phyloP scores from a whole-genome alignment of 1,140 invertebrate species.

The Cherax quadricarinatus region DNA sequence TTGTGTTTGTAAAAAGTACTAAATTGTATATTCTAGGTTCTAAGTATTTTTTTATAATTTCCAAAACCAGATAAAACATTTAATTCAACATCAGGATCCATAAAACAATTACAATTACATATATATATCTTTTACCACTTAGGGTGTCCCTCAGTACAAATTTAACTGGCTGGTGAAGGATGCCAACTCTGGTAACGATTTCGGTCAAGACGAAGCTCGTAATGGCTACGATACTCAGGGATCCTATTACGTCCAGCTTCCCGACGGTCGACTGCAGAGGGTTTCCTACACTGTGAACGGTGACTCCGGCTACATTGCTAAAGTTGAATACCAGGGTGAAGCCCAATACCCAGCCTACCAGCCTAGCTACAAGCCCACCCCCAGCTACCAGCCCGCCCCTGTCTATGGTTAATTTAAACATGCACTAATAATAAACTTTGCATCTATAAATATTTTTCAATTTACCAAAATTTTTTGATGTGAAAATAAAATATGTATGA shows the following conservation, averaged over 20 bases:
- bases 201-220: background rate
- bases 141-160: background rate
- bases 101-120: background rate
- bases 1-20: too few species aligned
- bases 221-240: constrained; percentile 7
- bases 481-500: too few species aligned
- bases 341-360: constrained; percentile 30
- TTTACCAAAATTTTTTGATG: too few species aligned
- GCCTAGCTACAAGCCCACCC: background rate
- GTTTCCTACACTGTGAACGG: constrained; percentile 29
- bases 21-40: background rate
- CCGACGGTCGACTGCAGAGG: constrained; percentile 4
- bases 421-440: too few species aligned
- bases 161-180: background rate
- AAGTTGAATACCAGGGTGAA: constrained; percentile 38
- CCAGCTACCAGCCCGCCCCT: too few species aligned
- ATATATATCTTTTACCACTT: background rate
- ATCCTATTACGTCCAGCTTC: constrained; percentile 7
- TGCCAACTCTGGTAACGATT: background rate
- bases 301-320: constrained; percentile 43
- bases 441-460: too few species aligned
- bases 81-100: too few species aligned
- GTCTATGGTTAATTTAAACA: too few species aligned
- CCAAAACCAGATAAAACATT: too few species aligned
- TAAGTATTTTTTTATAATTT: background rate